Conservation (phyloP, 2,888 invertebrate genomes). For the Octodonta nipae region DNA sequence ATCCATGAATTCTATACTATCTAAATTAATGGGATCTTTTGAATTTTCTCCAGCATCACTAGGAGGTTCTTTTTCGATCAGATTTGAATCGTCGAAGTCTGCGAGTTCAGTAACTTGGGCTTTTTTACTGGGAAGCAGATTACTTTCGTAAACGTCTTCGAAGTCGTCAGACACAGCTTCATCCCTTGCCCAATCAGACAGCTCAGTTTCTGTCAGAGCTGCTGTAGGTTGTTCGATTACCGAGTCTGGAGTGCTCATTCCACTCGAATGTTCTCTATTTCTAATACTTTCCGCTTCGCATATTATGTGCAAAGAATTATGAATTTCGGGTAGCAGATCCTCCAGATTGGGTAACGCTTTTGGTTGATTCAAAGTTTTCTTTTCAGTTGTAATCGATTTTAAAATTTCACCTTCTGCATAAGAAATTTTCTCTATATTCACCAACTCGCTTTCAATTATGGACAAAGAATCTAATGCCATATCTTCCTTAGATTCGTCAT, state of each 20-base stretch:
- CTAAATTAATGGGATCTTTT: conserved; percentile 42
- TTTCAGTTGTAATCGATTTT: conserved; percentile 31
- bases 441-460: neutral
- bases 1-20: conserved; percentile 76
- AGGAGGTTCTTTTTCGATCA: too few species aligned
- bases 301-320: conserved; percentile 22
- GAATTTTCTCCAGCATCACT: conserved; percentile 24
- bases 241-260: conserved; percentile 37
- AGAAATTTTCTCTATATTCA: too few species aligned
- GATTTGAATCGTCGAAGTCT: conserved; percentile 9
- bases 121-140: conserved; percentile 17
- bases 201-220: conserved; percentile 69
- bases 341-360: conserved; percentile 30
- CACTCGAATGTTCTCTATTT: too few species aligned
- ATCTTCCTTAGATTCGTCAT: conserved; percentile 19
- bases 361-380: conserved; percentile 34
- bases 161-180: conserved; percentile 66
- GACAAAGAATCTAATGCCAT: conserved; percentile 1
- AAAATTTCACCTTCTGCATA: conserved; percentile 9
- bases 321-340: conserved; percentile 23
- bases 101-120: conserved; percentile 27
- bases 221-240: conserved; percentile 46
- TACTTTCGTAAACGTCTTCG: conserved; percentile 46
- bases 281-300: conserved; percentile 14
- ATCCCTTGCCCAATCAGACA: conserved; percentile 82